phyloP scores from a whole-genome alignment of 2,797 vertebrate species.

The Psittacula derbiana region DNA sequence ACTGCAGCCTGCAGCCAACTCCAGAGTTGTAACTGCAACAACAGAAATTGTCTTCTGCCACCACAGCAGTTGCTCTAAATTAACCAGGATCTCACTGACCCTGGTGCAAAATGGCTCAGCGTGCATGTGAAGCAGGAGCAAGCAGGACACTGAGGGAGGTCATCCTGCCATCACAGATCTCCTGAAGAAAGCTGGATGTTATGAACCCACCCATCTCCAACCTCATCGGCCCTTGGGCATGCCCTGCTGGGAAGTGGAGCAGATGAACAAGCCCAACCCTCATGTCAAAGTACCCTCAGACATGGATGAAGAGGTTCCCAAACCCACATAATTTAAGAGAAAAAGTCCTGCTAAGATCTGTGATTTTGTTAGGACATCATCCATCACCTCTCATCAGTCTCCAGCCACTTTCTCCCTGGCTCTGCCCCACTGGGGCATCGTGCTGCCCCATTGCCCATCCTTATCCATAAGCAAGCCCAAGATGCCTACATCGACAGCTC shows the following conservation, averaged over 20 bases:
- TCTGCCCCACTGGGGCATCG: not conserved
- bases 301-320: not conserved
- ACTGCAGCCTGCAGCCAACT: not conserved
- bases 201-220: not conserved
- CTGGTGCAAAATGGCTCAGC: not conserved
- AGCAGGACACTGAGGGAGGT: not conserved
- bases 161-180: not conserved
- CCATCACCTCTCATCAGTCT: not conserved
- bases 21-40: not conserved
- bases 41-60: not conserved
- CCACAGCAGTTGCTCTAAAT: not conserved
- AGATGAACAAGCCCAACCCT: not conserved
- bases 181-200: not conserved
- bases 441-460: not conserved
- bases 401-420: not conserved
- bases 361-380: not conserved
- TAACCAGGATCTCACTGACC: not conserved
- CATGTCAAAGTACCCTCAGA: not conserved
- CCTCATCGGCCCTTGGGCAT: not conserved
- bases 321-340: not conserved
- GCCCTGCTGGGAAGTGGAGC: not conserved
- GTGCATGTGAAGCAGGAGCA: not conserved
- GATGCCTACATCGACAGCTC: not conserved
- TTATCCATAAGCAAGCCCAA: not conserved
- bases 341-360: accelerated